A percentile compares a stretch with the other conserved stretches of the same genome.
Conservation (phyloP, 2,113 vertebrate genomes). For the Nesogale talazaci region DNA sequence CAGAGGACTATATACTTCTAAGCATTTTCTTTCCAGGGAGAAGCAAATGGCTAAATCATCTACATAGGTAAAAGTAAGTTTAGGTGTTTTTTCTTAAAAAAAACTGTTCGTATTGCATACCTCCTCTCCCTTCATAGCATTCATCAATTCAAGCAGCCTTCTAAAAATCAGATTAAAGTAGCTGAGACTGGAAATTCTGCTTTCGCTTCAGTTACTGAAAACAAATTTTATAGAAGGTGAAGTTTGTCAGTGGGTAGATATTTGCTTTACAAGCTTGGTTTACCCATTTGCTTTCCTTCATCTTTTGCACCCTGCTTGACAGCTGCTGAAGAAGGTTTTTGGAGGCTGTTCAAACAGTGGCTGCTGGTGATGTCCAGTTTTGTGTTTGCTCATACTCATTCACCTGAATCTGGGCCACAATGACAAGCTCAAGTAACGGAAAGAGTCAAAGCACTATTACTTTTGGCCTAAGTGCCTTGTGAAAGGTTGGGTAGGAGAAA, state of each 20-base stretch:
- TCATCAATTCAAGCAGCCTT: constrained; percentile 42
- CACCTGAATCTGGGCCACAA: constrained; percentile 32
- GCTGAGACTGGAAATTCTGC: constrained; percentile 9
- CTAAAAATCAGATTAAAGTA: background rate
- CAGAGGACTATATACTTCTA: constrained; percentile 38
- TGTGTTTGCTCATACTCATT: constrained; percentile 10
- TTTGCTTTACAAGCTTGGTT: constrained; percentile 28
- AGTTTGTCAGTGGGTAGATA: constrained; percentile 31
- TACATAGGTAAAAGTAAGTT: constrained; percentile 42
- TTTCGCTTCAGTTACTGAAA: constrained; percentile 48
- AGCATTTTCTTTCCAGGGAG: constrained; percentile 49
- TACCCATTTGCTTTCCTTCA: background rate
- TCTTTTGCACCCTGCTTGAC: constrained; percentile 34
- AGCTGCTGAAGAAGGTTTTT: constrained; percentile 33
- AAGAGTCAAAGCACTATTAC: constrained; percentile 6
- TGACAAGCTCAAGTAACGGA: constrained; percentile 32
- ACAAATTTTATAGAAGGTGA: constrained; percentile 38
- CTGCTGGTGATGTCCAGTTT: constrained; percentile 27
- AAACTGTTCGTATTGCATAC: too few relatives aligned
- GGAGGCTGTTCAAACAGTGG: constrained; percentile 43
- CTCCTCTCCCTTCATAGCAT: background rate
- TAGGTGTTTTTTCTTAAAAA: constrained; percentile 8
- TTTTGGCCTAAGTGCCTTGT: background rate
- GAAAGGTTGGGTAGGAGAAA: background rate
- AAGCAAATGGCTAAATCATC: constrained; percentile 27